Conservation (phyloP, 2,888 invertebrate species). For the Ernsta delagoae region DNA sequence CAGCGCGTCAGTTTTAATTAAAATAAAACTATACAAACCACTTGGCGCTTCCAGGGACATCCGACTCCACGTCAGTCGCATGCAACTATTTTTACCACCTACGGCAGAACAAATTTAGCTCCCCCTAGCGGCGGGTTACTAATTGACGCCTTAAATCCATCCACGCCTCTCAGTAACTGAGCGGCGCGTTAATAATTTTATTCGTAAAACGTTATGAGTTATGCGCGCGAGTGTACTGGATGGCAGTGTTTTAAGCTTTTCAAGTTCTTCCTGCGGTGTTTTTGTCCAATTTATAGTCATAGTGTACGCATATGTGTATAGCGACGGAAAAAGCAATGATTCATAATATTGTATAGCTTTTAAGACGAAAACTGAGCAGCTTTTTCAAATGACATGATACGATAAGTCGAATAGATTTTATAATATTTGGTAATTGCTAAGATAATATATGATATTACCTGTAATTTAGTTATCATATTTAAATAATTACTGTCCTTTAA, state of each 20-base stretch:
- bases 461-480: no score
- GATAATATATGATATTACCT: no score
- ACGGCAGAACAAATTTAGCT: constrained; percentile 67
- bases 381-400: no score
- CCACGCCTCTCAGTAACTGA: constrained; percentile 57
- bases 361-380: background rate
- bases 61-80: constrained; percentile 46
- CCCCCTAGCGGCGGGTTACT: constrained; percentile 60
- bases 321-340: no score
- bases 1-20: constrained; percentile 18
- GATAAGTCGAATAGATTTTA: no score
- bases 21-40: background rate
- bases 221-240: constrained; percentile 42
- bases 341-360: no score
- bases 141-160: constrained; percentile 81
- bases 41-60: constrained; percentile 21
- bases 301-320: no score
- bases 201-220: constrained; percentile 39
- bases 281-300: background rate
- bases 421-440: no score
- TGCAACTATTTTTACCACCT: constrained; percentile 70
- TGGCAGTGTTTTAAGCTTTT: constrained; percentile 12
- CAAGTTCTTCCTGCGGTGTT: background rate
- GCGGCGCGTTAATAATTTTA: constrained; percentile 44
- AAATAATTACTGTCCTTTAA: no score